phyloP scores from a whole-genome alignment of 1,140 invertebrate species.

The Dufourea novaeangliae region DNA sequence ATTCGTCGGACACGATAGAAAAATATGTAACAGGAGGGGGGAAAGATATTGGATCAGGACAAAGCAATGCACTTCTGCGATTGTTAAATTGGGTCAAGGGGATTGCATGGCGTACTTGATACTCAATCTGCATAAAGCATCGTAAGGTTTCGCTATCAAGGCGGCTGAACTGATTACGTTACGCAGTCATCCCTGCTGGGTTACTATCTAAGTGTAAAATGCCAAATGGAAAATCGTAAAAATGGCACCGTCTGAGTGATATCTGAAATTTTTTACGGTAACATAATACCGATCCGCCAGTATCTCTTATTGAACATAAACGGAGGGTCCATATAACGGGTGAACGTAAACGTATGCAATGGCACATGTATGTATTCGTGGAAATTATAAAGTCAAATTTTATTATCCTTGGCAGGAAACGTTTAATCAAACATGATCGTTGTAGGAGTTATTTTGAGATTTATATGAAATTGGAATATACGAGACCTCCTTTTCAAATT shows the following conservation, averaged over 20 bases:
- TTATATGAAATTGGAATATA: too few species aligned
- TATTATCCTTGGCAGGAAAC: too few species aligned
- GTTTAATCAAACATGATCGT: too few species aligned
- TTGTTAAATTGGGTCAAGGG: constrained; percentile 63
- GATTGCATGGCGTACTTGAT: constrained; percentile 57
- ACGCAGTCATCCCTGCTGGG: constrained; percentile 32
- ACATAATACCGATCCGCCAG: background rate
- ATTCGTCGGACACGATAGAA: background rate
- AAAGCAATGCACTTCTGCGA: constrained; percentile 30
- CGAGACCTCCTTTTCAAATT: too few species aligned
- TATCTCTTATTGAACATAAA: background rate
- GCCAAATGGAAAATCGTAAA: background rate
- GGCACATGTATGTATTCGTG: too few species aligned
- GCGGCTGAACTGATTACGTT: constrained; percentile 58
- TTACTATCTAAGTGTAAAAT: background rate
- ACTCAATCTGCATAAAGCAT: constrained; percentile 62
- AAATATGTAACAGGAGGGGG: constrained; percentile 4
- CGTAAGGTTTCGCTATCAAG: constrained; percentile 67
- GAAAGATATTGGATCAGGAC: constrained; percentile 12
- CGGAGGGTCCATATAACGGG: background rate
- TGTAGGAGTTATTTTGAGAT: too few species aligned
- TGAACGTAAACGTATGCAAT: background rate
- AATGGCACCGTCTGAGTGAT: background rate
- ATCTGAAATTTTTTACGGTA: background rate
- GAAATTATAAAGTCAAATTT: too few species aligned